Base-by-base conservation (phyloP, 2,797 vertebrate genomes). In the Urophycis tenuis region DNA sequence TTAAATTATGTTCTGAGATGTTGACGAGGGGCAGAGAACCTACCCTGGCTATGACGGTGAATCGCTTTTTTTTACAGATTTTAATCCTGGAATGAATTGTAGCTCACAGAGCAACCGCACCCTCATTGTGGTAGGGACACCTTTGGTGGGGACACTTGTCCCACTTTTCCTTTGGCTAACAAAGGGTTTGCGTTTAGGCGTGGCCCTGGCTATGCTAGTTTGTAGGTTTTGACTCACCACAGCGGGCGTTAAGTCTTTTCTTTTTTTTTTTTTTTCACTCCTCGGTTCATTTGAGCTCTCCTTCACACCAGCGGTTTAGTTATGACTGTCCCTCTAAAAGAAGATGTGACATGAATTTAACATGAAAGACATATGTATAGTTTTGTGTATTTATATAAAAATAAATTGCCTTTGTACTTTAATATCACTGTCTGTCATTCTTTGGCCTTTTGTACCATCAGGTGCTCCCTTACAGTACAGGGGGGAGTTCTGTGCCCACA, bases 341-440 rank as follows among this genome's bases (percentile, higher is more conserved):
- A 85, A 78, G 69, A 69, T 82, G 81, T 84, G 76, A 80, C 64
- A 75, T 87, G n/a, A 82, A 73, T 15, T 10, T 2, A 60, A 31
- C 29, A n/a, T 64, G 29, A 79, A 69, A 91, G 86, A 88, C 84
- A 88, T 80, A 82, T 88, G 83, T 90, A 33, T 90, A 71, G 90
- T 92, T 91, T 84, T 91, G 87, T 91, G 87, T 91, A 91, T 93
- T 91, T 90, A 67, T 91, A 88, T 84, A 32, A 90, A 87, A 92
- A 91, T 91, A 91, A 92, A 92, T 87, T 79, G 81, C 83, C 75
- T 35, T 41, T 87, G 79, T 67, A n/a, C n/a, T 75, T 74, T 29
- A 72, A 74, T 79, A 78, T 30, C 81, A 73, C 41, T 22, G 17
- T 19, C 3, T 72, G 0, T 73, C 10, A 39, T 33, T n/a, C 3